Evolutionary conservation across 2,113 vertebrate genomes (phyloP), one percentile per base, ranked within the genome.

Genomic region (Percopsis transmontana): DNA sequence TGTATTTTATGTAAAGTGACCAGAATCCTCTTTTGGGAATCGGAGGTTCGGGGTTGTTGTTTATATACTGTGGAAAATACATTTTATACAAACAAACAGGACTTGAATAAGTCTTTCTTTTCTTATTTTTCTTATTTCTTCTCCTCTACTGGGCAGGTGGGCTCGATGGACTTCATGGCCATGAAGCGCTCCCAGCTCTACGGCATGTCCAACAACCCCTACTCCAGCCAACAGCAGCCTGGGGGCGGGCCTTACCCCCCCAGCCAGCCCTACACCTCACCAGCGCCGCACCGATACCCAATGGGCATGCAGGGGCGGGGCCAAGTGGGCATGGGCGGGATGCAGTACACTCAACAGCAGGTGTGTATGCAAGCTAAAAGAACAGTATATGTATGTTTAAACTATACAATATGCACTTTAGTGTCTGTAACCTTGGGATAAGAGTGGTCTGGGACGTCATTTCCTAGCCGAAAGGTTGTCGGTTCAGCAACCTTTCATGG

Each of bases 181-280:
- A 97, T 99, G 95, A 99, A 98, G 92, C 94, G 97, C 68, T 95
- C 96, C 1, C 96, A 97, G 90, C 81, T 98, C 77, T 99, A 98
- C 3, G 93, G 94, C 77, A 95, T 99, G 94, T 88, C 93, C 84
- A 93, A 90, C 87, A 95, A 88, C 78, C 96, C 95, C 12, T 97
- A 98, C 81, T 89, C 95, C 1, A 87, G 92, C 85, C 87, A 93
- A 0, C 96, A 94, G 65, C 89, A 90, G 72, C 85, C 89, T 1
- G 95, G 95, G 81, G 94, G 93, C 62, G 94, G 93, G 66, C 91
- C 95, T 5, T 99, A 97, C 74, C 92, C 95, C 54, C 90, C 96
- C 0, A 93, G 91, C 80, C 95, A 97, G 77, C 89, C 95, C 12
- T 99, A 99, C 2, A 91, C 93, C 7, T 94, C 95, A 15, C 94